phyloP scores from a whole-genome alignment of 1,140 invertebrate species.

The Pseudomyrmex dendroicus region DNA sequence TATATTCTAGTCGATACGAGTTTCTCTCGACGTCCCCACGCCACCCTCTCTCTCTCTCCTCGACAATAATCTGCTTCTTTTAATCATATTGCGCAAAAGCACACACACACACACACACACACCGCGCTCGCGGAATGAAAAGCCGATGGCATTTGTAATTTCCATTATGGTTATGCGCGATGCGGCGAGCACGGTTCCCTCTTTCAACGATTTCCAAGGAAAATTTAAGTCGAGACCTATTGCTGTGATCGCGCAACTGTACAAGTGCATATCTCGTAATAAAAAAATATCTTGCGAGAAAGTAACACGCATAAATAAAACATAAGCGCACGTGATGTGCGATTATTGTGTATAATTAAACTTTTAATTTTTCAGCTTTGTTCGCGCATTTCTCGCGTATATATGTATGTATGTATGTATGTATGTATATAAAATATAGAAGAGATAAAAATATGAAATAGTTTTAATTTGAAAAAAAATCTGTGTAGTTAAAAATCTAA shows the following conservation, averaged over 20 bases:
- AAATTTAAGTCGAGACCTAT: slow-evolving; percentile 51
- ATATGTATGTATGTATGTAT: too few relatives aligned
- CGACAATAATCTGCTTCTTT: slow-evolving; percentile 62
- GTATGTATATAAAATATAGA: too few relatives aligned
- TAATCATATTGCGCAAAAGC: slow-evolving; percentile 63
- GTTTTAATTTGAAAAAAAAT: too few relatives aligned
- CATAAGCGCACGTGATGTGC: neutral
- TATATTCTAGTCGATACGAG: slow-evolving; percentile 43
- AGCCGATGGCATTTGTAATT: slow-evolving; percentile 55
- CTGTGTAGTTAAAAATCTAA: too few relatives aligned
- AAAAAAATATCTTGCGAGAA: slow-evolving; percentile 30
- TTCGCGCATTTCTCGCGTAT: too few relatives aligned
- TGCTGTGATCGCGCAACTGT: slow-evolving; percentile 2
- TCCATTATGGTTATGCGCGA: slow-evolving; percentile 57
- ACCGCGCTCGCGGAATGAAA: slow-evolving; percentile 53
- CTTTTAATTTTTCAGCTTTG: too few relatives aligned
- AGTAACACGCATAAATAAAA: slow-evolving; percentile 23
- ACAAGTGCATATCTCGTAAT: slow-evolving; percentile 39
- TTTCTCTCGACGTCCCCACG: slow-evolving; percentile 9
- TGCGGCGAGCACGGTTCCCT: slow-evolving; percentile 10
- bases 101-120: slow-evolving; percentile 50
- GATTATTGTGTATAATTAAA: slow-evolving; percentile 5
- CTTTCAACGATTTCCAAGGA: slow-evolving; percentile 50
- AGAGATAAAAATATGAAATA: too few relatives aligned
- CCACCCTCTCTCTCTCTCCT: neutral